Percentiles rank a stretch among this genome's conserved stretches.
Evolutionary conservation across 2,797 vertebrate genomes (phyloP).

Genomic region (Pelodytes ibericus): DNA sequence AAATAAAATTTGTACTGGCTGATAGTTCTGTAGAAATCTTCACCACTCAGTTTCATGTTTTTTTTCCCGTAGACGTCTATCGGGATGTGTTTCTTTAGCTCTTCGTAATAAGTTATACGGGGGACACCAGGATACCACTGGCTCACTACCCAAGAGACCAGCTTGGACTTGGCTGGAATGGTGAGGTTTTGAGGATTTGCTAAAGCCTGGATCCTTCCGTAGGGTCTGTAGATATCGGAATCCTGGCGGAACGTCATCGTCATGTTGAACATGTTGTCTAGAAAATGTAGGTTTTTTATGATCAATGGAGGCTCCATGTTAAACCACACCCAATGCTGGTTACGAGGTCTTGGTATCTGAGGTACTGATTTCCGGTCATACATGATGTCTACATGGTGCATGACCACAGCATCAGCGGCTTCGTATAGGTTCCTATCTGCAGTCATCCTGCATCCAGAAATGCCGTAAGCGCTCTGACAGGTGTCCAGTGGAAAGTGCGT

Average conservation of each 20-base stretch:
- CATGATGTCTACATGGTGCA: slow-evolving; percentile 31
- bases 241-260: slow-evolving; percentile 26
- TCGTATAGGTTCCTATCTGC: slow-evolving; percentile 11
- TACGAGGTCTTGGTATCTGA: slow-evolving; percentile 17
- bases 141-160: slow-evolving; percentile 33
- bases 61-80: slow-evolving; percentile 24
- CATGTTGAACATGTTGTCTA: slow-evolving; percentile 34
- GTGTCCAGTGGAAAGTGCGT: background rate
- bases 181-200: slow-evolving; percentile 5
- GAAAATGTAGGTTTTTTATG: slow-evolving; percentile 5
- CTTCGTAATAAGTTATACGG: slow-evolving; percentile 14
- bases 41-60: background rate
- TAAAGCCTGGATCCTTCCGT: slow-evolving; percentile 5
- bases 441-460: background rate
- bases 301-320: slow-evolving; percentile 31
- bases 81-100: slow-evolving; percentile 22
- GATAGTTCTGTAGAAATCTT: slow-evolving; percentile 4
- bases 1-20: slow-evolving; percentile 42
- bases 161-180: slow-evolving; percentile 30
- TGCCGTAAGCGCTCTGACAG: background rate
- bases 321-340: slow-evolving; percentile 34
- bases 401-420: slow-evolving; percentile 5
- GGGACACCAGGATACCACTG: slow-evolving; percentile 17
- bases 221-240: slow-evolving; percentile 17
- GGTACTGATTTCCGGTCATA: background rate